Base-by-base conservation (phyloP, 2,797 vertebrate species). In the Eidolon dupreanum region DNA sequence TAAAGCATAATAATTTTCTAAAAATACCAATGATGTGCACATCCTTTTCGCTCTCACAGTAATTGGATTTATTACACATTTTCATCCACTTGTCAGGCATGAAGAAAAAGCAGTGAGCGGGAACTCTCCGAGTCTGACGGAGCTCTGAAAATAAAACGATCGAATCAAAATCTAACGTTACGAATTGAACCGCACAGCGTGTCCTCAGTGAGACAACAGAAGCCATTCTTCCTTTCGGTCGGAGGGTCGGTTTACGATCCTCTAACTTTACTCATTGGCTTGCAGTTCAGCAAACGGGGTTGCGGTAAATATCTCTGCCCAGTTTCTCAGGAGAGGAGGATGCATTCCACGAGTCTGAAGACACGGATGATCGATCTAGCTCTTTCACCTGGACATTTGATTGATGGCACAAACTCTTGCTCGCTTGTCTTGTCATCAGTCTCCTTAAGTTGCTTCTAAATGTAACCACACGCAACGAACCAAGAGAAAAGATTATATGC, bases 371-470 rank as follows among this genome's bases (percentile, higher is more conserved):
- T 78, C 94, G 63, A 77, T 8, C 95, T 1, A 71, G 86, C 51
- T 11, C 8, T 65, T 88, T 93, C 94, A 96, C 91, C 90, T 77
- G 74, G 78, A 94, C 90, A 96, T 93, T 53, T 85, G 93, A 71
- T 97, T 97, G 92, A 97, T 83, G 95, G 4, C 28, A 65, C 94
- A 87, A 49, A 0, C 1, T 70, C 59, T 24, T 28, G 88, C 96
- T 97, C 83, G 86, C 43, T 87, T 68, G 11, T 36, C 75, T 74
- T 95, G 77, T 95, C 96, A 95, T 41, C 71, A 70, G 93, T 95
- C 88, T 86, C 55, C 66, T 79, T 19, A 90, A 95, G 78, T 93
- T 96, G 22, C 59, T 97, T 97, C 96, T 97, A 95, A 96, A 89
- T 36, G 61, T 93, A 95, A 89, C 77, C 33, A 70, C 82, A 68